These are phyloP conservation scores for Melipona bicolor DNA, from an alignment of 2,888 invertebrate species.

Conservation along the genomic window DNA sequence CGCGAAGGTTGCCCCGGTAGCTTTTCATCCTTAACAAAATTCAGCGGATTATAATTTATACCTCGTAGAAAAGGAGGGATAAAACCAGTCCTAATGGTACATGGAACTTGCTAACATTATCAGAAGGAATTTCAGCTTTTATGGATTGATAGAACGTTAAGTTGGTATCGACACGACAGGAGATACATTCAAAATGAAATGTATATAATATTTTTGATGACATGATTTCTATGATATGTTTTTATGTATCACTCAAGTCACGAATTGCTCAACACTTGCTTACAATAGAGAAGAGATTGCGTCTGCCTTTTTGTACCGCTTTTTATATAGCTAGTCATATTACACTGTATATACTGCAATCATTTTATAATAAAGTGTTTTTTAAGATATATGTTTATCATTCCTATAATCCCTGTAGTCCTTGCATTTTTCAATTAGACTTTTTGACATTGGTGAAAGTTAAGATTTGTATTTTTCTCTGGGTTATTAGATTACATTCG, in stretches of 20 bases:
- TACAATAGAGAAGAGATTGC: background rate
- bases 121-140: background rate
- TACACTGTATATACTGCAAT: conserved; percentile 44
- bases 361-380: conserved; percentile 36
- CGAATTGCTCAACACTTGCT: background rate
- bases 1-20: conserved; percentile 53
- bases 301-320: background rate
- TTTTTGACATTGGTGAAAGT: background rate
- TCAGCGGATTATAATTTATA: background rate
- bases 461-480: background rate
- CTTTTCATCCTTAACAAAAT: conserved; percentile 54
- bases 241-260: background rate
- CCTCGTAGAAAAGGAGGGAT: background rate
- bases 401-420: background rate
- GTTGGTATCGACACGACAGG: background rate
- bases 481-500: background rate
- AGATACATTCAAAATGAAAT: background rate
- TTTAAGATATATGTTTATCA: conserved; percentile 52
- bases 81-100: no score
- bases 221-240: background rate
- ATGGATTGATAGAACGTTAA: no score
- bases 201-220: no score
- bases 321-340: conserved; percentile 55
- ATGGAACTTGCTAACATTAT: background rate
- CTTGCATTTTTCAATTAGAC: background rate